Evolutionary conservation across 2,888 invertebrate genomes (phyloP).

Genomic region (Stenodema calcarata): DNA sequence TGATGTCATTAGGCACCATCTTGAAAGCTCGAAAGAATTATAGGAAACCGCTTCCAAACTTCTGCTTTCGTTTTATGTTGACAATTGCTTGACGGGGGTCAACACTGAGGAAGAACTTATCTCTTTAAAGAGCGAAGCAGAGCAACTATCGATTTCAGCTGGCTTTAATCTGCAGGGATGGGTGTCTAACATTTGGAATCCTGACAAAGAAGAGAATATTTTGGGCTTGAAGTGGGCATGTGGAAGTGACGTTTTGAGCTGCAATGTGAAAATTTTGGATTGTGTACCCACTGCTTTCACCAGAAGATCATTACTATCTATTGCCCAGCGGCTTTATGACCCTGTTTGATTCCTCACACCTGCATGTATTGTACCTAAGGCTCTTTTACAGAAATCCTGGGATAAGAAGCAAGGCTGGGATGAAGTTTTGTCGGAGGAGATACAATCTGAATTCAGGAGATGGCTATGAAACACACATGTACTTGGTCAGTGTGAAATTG

Average conservation of each 20-base stretch:
- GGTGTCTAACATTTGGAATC: not conserved
- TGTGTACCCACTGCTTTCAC: not conserved
- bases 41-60: constrained; percentile 25
- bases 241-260: not conserved
- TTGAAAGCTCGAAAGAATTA: constrained; percentile 24
- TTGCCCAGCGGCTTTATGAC: constrained; percentile 5
- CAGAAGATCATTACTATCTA: not conserved
- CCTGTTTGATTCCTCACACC: not conserved
- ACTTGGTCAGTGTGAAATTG: not conserved
- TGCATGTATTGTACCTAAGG: not conserved
- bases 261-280: not conserved
- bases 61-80: constrained; percentile 41
- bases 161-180: constrained; percentile 8
- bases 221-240: constrained; percentile 19
- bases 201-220: constrained; percentile 19
- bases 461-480: not conserved
- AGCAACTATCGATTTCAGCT: not conserved
- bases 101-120: constrained; percentile 21
- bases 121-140: constrained; percentile 5
- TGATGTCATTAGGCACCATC: constrained; percentile 47
- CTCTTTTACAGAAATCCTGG: constrained; percentile 8
- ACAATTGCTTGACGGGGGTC: constrained; percentile 32
- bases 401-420: not conserved
- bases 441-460: not conserved
- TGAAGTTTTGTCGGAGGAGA: not conserved